Evolutionary conservation across 2,113 vertebrate species (phyloP).

Genomic region (Labeo catla): DNA sequence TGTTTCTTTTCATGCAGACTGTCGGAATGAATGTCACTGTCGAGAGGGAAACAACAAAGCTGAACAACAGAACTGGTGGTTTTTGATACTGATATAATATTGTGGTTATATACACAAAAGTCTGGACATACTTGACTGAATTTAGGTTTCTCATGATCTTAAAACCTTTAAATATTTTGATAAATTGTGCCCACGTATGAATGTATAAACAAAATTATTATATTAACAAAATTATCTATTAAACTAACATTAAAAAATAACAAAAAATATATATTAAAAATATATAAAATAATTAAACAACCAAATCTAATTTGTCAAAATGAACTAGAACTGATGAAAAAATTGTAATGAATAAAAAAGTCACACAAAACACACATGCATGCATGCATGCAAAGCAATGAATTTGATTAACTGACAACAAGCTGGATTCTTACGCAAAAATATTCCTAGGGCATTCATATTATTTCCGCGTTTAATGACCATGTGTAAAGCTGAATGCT

Average conservation of each 20-base stretch:
- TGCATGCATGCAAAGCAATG: not conserved
- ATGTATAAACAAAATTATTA: not conserved
- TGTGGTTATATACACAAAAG: not conserved
- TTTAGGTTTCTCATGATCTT: not conserved
- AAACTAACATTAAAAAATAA: not conserved
- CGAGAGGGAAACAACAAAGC: not conserved
- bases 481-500: slow-evolving; percentile 19
- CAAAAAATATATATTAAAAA: too few relatives aligned
- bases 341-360: not conserved
- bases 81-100: slow-evolving; percentile 14
- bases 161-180: not conserved
- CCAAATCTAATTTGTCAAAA: not conserved
- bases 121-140: not conserved
- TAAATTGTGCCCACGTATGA: not conserved
- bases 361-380: not conserved
- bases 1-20: not conserved
- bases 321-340: not conserved
- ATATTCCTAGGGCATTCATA: not conserved
- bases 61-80: not conserved
- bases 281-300: too few relatives aligned
- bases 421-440: not conserved
- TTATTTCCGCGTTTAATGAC: not conserved
- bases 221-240: not conserved
- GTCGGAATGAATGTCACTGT: slow-evolving; percentile 20
- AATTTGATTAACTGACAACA: slow-evolving; percentile 9